Evolutionary conservation across 2,797 vertebrate genomes (phyloP).

Genomic region (Sciaenops ocellatus): DNA sequence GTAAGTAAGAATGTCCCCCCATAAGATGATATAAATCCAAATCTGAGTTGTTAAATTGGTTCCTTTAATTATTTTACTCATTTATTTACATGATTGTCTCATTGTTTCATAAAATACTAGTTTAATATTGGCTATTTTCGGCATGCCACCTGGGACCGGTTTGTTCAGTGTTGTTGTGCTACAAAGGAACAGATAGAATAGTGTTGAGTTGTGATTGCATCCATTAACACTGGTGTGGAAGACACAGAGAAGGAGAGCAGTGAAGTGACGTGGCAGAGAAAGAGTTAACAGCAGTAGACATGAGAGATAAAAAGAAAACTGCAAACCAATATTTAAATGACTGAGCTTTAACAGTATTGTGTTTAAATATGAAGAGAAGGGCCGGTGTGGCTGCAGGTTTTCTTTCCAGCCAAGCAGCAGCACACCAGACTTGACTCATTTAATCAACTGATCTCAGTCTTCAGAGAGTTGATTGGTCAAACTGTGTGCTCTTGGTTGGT

Average conservation of each 20-base stretch:
- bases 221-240: not conserved
- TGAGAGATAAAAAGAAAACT: not conserved
- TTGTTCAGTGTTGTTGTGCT: constrained; percentile 1
- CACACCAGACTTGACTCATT: too few species aligned
- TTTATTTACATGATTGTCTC: not conserved
- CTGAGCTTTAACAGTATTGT: constrained; percentile 3
- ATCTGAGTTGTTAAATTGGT: not conserved
- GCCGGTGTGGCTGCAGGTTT: too few species aligned
- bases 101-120: not conserved
- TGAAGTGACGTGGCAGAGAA: not conserved
- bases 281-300: not conserved
- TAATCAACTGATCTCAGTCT: too few species aligned
- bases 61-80: not conserved
- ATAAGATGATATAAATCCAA: not conserved
- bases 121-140: constrained; percentile 8
- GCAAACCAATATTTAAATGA: not conserved
- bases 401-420: too few species aligned
- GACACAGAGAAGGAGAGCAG: not conserved
- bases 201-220: constrained; percentile 6
- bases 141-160: not conserved
- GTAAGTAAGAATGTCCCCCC: not conserved
- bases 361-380: not conserved
- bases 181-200: constrained; percentile 4
- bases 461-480: too few species aligned
- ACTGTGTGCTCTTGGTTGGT: too few species aligned